Conservation (phyloP, 2,797 vertebrate species). For the Poecilia wingei region DNA sequence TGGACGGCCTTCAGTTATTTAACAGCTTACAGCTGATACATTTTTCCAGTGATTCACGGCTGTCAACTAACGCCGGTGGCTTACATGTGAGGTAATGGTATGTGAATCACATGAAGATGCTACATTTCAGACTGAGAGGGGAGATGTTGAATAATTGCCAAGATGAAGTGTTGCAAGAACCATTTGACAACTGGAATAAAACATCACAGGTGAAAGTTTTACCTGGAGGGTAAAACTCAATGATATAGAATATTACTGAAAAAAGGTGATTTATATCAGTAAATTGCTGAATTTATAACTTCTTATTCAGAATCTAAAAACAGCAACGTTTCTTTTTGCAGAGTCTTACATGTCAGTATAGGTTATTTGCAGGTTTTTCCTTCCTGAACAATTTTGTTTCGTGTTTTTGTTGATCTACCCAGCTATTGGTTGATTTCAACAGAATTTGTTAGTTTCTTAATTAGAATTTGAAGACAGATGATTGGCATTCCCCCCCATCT, state of each 20-base stretch:
- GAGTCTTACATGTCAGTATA: background rate
- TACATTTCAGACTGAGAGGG: conserved; percentile 37
- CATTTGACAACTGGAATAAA: background rate
- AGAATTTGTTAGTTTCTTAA: background rate
- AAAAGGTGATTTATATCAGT: background rate
- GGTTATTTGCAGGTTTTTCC: background rate
- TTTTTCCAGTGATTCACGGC: conserved; percentile 24
- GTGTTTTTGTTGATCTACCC: background rate
- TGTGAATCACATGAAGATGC: conserved; percentile 29
- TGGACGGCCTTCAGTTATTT: conserved; percentile 1
- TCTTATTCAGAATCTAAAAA: background rate
- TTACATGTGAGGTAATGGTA: conserved; percentile 17
- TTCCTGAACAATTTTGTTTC: background rate
- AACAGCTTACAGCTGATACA: conserved; percentile 20
- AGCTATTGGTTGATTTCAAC: background rate
- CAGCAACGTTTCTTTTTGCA: background rate
- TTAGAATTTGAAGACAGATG: background rate
- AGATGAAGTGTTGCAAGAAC: background rate
- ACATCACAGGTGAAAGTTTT: too few relatives aligned
- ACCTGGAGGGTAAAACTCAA: background rate
- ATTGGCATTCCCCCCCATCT: background rate
- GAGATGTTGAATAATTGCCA: background rate
- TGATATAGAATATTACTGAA: background rate
- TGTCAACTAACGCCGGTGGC: conserved; percentile 12
- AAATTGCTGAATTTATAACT: background rate